A percentile compares a stretch with the other conserved stretches of the same genome.
Evolutionary conservation across 2,797 vertebrate genomes (phyloP).

Genomic region (Chelidonichthys spinosus): DNA sequence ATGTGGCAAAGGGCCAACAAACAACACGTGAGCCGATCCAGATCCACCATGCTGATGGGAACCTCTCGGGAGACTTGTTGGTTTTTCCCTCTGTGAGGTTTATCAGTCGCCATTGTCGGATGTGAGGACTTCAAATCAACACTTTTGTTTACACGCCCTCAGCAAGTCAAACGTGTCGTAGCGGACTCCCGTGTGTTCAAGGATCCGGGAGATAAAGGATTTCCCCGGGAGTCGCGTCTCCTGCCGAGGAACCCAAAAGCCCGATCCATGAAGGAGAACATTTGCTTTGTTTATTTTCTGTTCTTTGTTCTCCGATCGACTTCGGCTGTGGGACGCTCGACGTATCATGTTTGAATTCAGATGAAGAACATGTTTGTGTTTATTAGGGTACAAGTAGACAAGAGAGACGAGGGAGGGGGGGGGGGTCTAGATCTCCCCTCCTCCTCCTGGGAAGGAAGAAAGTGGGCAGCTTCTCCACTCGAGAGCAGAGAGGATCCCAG

Average conservation of each 20-base stretch:
- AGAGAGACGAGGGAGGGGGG: background rate
- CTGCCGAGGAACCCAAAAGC: conserved; percentile 24
- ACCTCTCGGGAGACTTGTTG: conserved; percentile 21
- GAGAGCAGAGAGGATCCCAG: conserved; percentile 44
- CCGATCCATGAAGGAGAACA: background rate
- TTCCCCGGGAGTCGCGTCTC: conserved; percentile 24
- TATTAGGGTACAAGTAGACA: background rate
- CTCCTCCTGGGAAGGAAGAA: background rate
- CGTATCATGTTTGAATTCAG: background rate
- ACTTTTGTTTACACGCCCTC: conserved; percentile 60
- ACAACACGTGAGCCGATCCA: background rate
- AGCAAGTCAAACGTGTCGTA: conserved; percentile 49
- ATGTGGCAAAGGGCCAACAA: background rate
- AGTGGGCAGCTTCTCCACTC: conserved; percentile 16
- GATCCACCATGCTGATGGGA: conserved; percentile 13
- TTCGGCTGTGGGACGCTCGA: background rate
- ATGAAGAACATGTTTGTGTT: background rate
- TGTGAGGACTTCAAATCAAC: conserved; percentile 33
- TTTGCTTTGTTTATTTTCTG: background rate
- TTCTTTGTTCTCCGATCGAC: background rate
- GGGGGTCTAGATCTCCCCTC: background rate
- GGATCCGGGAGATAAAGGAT: conserved; percentile 39
- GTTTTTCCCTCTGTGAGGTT: conserved; percentile 10
- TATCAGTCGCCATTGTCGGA: conserved; percentile 33
- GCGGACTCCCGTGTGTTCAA: conserved; percentile 29